Conservation (phyloP, 2,113 vertebrate species). For the Xiphophorus hellerii region DNA sequence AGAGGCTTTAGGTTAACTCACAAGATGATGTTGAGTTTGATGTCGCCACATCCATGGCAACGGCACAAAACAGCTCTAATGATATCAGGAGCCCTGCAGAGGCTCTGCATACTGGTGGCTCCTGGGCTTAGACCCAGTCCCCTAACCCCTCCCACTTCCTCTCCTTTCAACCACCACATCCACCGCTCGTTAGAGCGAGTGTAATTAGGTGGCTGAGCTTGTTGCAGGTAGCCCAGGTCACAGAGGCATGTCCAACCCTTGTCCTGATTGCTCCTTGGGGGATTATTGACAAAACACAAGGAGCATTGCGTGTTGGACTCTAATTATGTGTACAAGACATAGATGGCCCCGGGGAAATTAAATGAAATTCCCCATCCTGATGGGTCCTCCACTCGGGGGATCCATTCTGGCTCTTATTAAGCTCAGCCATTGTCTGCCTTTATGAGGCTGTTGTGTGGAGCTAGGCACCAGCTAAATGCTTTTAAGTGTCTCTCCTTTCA, state of each 20-base stretch:
- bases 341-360: conserved; percentile 95
- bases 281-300: conserved; percentile 97
- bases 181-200: conserved; percentile 89
- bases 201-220: conserved; percentile 91
- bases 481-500: conserved; percentile 61
- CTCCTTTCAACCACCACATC: conserved; percentile 77
- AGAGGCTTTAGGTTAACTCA: conserved; percentile 43
- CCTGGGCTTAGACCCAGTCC: conserved; percentile 41
- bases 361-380: conserved; percentile 97
- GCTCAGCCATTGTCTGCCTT: conserved; percentile 93
- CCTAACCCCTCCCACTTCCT: conserved; percentile 53
- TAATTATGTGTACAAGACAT: conserved; percentile 99
- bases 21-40: conserved; percentile 49
- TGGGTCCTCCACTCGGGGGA: conserved; percentile 90
- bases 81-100: conserved; percentile 60
- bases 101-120: conserved; percentile 40
- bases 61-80: conserved; percentile 69
- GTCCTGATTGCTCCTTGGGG: conserved; percentile 94
- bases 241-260: conserved; percentile 96
- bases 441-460: conserved; percentile 88
- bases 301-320: conserved; percentile 92
- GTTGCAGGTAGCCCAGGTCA: conserved; percentile 90
- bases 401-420: conserved; percentile 96
- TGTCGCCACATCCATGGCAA: conserved; percentile 64
- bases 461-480: conserved; percentile 68